These are phyloP conservation scores for Taenioides sp. DNA, from an alignment of 2,797 vertebrate species.

Conservation along the genomic window DNA sequence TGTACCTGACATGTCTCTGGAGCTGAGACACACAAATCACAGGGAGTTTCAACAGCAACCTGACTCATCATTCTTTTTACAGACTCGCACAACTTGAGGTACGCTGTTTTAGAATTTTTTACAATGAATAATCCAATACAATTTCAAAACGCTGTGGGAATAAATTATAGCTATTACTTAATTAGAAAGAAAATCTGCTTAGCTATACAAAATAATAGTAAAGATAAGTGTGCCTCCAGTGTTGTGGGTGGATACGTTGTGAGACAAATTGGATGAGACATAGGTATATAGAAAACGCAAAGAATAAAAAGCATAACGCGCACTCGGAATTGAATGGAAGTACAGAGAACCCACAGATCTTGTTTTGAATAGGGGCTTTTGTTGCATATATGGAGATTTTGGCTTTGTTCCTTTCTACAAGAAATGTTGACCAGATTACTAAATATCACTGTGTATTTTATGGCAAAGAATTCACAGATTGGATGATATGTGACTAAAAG, in stretches of 20 bases:
- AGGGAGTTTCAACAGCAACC: constrained; percentile 25
- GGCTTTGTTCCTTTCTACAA: not conserved
- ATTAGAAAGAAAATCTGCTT: constrained; percentile 18
- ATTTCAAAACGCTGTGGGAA: constrained; percentile 22
- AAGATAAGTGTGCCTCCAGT: not conserved
- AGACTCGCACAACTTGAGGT: constrained; percentile 31
- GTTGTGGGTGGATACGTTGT: not conserved
- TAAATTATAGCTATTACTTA: constrained; percentile 23
- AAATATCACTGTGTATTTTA: not conserved
- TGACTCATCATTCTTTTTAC: constrained; percentile 51
- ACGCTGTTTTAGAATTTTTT: constrained; percentile 25
- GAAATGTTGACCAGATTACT: not conserved
- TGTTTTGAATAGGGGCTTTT: constrained; percentile 5
- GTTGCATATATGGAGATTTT: not conserved
- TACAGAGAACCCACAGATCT: not conserved
- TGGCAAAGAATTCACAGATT: not conserved
- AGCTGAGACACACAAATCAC: constrained; percentile 44
- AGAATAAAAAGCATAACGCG: not conserved
- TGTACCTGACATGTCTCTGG: constrained; percentile 15
- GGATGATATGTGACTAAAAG: constrained; percentile 1
- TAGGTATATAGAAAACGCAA: not conserved
- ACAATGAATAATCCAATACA: constrained; percentile 41
- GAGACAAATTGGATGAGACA: not conserved
- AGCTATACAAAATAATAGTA: not conserved
- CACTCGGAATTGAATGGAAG: not conserved